Conservation (phyloP, 2,113 vertebrate species). For the Stigmatopora nigra region DNA sequence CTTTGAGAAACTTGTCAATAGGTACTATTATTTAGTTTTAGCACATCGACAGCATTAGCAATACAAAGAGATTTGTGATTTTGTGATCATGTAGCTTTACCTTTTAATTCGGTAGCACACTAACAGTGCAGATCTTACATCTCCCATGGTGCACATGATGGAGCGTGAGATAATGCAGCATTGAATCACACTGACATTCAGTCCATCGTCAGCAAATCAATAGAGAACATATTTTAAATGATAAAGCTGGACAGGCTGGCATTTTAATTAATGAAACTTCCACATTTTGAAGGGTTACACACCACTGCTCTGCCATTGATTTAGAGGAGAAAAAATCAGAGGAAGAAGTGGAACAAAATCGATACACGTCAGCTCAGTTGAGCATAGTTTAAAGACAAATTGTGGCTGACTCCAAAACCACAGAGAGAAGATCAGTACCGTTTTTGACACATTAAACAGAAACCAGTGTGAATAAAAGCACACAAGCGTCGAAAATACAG, state of each 20-base stretch:
- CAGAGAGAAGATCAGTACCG: neutral
- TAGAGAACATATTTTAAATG: constrained; percentile 14
- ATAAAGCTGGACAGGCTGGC: constrained; percentile 3
- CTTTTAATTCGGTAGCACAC: too few species aligned
- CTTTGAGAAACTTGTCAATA: neutral
- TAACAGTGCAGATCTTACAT: neutral
- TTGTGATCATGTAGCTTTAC: too few species aligned
- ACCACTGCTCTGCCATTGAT: constrained; percentile 29
- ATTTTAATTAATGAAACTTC: constrained; percentile 34
- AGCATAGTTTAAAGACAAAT: constrained; percentile 5
- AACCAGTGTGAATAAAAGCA: constrained; percentile 5
- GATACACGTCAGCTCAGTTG: constrained; percentile 9
- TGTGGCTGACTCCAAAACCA: neutral
- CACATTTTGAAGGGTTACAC: constrained; percentile 9
- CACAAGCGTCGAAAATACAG: constrained; percentile 11
- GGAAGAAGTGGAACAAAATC: constrained; percentile 11
- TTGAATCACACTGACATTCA: constrained; percentile 18
- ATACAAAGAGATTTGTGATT: too few species aligned
- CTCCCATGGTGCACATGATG: constrained; percentile 9
- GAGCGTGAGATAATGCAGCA: constrained; percentile 4
- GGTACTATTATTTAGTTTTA: too few species aligned
- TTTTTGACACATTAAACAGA: neutral
- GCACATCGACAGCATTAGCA: too few species aligned
- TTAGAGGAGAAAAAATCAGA: constrained; percentile 17
- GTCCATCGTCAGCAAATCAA: constrained; percentile 13